A percentile compares a stretch with the other conserved stretches of the same genome.
phyloP scores from a whole-genome alignment of 2,888 invertebrate species.

The Diaprepes abbreviatus region DNA sequence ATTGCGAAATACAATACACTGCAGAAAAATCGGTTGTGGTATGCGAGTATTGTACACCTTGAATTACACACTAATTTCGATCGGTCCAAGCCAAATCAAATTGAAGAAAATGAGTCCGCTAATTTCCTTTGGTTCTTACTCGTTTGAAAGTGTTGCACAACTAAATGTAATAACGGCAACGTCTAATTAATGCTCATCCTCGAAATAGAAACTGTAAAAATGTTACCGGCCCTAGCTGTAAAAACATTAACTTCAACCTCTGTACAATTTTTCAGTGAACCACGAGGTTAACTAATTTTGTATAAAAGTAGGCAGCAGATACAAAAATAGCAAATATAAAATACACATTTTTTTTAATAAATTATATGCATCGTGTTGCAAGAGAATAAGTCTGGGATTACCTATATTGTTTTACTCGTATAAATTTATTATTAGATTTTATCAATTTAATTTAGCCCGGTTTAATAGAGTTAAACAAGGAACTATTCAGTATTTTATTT shows the following conservation, averaged over 20 bases:
- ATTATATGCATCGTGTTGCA: neutral
- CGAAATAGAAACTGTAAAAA: no score
- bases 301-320: neutral
- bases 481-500: neutral
- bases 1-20: no score
- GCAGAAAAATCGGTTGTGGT: no score
- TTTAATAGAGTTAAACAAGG: constrained; percentile 8
- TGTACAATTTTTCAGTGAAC: neutral
- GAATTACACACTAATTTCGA: no score
- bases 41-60: no score
- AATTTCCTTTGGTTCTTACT: no score
- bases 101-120: no score
- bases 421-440: constrained; percentile 12
- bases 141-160: no score
- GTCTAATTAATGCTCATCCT: no score
- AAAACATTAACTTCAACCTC: neutral
- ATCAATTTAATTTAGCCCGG: constrained; percentile 4
- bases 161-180: no score
- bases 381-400: constrained; percentile 6
- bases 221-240: no score
- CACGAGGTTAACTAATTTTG: neutral
- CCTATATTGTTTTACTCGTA: constrained; percentile 3
- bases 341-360: neutral
- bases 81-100: no score
- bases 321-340: neutral